Evolutionary conservation across 2,113 vertebrate genomes (phyloP).

Genomic region (Corythornis vintsioides): DNA sequence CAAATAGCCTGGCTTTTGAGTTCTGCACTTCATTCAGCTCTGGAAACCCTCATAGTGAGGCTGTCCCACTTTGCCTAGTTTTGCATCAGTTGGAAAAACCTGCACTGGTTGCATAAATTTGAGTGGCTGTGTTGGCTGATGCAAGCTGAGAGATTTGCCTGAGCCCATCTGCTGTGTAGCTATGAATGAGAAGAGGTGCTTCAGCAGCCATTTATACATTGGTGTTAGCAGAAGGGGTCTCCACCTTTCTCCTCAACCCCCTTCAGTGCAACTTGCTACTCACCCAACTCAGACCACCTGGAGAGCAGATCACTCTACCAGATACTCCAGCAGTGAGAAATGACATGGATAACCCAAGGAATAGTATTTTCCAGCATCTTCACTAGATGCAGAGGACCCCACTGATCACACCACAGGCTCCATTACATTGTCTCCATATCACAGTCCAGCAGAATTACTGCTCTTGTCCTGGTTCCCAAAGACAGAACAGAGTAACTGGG

Average conservation of each 20-base stretch:
- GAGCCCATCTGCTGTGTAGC: background rate
- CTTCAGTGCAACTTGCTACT: background rate
- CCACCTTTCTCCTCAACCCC: background rate
- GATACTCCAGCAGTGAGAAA: background rate
- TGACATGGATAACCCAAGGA: background rate
- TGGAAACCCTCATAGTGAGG: background rate
- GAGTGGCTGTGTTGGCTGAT: background rate
- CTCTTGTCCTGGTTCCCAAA: background rate
- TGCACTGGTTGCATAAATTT: background rate
- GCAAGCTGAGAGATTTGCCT: background rate
- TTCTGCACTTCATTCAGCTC: background rate
- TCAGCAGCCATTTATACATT: background rate
- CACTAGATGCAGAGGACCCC: background rate
- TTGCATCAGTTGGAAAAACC: background rate
- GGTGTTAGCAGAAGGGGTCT: background rate
- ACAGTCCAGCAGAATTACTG: background rate
- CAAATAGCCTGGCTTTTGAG: background rate
- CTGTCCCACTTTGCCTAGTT: background rate
- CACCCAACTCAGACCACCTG: background rate
- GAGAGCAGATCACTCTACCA: background rate
- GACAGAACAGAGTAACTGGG: background rate
- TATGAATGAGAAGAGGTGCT: background rate
- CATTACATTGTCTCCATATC: background rate
- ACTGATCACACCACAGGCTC: background rate
- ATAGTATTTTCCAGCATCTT: background rate